These are phyloP conservation scores for Carassius auratus DNA, from an alignment of 2,113 vertebrate species.

Conservation along the genomic window DNA sequence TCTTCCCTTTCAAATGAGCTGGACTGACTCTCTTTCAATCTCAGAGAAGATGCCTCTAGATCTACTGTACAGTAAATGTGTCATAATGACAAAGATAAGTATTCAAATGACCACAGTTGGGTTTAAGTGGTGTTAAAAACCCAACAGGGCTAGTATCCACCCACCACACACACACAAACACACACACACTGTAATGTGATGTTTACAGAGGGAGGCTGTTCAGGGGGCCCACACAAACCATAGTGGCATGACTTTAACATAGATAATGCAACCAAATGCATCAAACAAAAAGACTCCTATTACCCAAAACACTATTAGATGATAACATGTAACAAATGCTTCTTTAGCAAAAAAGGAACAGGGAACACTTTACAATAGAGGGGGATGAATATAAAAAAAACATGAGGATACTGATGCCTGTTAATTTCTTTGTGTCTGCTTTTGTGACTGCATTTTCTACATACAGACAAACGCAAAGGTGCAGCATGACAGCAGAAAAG, in stretches of 20 bases:
- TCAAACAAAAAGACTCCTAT: background rate
- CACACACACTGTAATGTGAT: too few species aligned
- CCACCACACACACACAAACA: too few species aligned
- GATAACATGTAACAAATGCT: background rate
- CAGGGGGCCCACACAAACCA: too few species aligned
- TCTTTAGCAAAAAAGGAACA: background rate
- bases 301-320: background rate
- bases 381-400: background rate
- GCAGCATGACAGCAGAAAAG: background rate
- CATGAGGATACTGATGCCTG: too few species aligned
- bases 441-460: slow-evolving; percentile 49
- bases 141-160: too few species aligned
- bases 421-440: background rate
- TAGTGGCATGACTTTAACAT: background rate
- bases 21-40: background rate
- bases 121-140: background rate
- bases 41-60: background rate
- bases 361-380: background rate
- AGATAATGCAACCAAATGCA: background rate
- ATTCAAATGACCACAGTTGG: background rate
- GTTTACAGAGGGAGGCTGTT: too few species aligned
- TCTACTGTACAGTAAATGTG: background rate
- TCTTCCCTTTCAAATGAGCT: too few species aligned
- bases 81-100: background rate
- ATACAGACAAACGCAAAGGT: slow-evolving; percentile 44